phyloP scores from a whole-genome alignment of 2,888 invertebrate species.

The Drosophila prostipennis region DNA sequence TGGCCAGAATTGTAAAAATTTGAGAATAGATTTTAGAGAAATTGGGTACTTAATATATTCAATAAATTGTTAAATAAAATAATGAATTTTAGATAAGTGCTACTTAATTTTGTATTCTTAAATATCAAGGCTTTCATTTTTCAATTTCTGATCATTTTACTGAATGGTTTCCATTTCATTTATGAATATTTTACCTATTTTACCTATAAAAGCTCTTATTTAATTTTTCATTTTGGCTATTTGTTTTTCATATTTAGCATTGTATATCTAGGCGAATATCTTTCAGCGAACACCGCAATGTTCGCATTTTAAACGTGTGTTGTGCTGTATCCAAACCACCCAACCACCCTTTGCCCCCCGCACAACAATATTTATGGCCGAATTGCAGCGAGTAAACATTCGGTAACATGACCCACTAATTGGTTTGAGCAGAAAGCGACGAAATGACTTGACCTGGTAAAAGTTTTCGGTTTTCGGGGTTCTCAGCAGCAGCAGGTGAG shows the following conservation, averaged over 20 bases:
- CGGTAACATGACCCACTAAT: slow-evolving; percentile 71
- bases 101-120: not conserved
- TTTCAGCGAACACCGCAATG: not conserved
- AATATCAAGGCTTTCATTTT: too few species aligned
- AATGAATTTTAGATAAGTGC: not conserved
- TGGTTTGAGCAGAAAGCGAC: slow-evolving; percentile 53
- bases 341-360: not conserved
- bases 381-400: slow-evolving; percentile 27
- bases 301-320: not conserved
- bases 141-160: not conserved
- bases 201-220: not conserved
- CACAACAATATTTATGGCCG: slow-evolving; percentile 36
- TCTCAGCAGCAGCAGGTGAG: slow-evolving; percentile 50
- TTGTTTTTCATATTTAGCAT: not conserved
- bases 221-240: not conserved
- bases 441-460: slow-evolving; percentile 72
- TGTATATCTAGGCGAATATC: not conserved
- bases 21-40: not conserved
- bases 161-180: not conserved
- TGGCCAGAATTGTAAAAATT: not conserved
- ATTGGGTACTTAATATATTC: too few species aligned
- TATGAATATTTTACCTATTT: not conserved
- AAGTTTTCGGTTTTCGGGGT: slow-evolving; percentile 60
- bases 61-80: not conserved
- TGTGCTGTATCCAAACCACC: not conserved